These are phyloP conservation scores for Agrilus biguttatus DNA, from an alignment of 2,888 invertebrate species.

Conservation along the genomic window DNA sequence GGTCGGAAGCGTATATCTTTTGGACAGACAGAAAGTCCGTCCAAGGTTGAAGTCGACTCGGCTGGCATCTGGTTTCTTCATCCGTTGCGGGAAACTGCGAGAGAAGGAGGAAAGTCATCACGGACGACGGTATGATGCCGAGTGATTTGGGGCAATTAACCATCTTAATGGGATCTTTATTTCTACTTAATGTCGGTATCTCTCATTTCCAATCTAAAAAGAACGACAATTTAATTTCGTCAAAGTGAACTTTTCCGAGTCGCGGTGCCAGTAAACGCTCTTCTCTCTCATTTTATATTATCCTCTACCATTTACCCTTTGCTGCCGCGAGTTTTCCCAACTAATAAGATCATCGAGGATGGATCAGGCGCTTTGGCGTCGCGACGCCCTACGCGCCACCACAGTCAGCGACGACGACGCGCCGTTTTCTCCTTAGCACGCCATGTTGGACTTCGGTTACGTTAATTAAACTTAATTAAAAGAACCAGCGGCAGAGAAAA, in stretches of 20 bases:
- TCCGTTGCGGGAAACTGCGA: no score
- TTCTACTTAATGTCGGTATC: constrained; percentile 11
- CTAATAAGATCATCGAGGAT: constrained; percentile 23
- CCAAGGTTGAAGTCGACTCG: no score
- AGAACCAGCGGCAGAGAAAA: constrained; percentile 22
- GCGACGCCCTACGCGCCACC: constrained; percentile 8
- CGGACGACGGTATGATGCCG: no score
- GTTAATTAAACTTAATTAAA: constrained; percentile 39
- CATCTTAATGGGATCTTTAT: constrained; percentile 13
- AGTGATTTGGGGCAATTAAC: constrained; percentile 7
- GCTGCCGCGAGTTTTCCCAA: constrained; percentile 14
- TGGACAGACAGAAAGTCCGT: no score
- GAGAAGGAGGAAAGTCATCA: neutral
- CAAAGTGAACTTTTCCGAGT: constrained; percentile 23
- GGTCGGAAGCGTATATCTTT: no score
- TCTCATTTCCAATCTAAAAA: constrained; percentile 15
- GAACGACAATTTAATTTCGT: constrained; percentile 26
- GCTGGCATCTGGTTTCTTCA: no score
- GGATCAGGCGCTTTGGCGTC: constrained; percentile 15
- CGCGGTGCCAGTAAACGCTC: constrained; percentile 22
- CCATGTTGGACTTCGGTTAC: constrained; percentile 34
- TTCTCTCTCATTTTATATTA: constrained; percentile 16
- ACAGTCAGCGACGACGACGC: constrained; percentile 9
- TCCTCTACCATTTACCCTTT: constrained; percentile 20
- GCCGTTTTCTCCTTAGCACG: constrained; percentile 18